A percentile compares a stretch with the other conserved stretches of the same genome.
These are phyloP conservation scores for Coptodon rendalli DNA, from an alignment of 2,113 vertebrate species.

Conservation along the genomic window DNA sequence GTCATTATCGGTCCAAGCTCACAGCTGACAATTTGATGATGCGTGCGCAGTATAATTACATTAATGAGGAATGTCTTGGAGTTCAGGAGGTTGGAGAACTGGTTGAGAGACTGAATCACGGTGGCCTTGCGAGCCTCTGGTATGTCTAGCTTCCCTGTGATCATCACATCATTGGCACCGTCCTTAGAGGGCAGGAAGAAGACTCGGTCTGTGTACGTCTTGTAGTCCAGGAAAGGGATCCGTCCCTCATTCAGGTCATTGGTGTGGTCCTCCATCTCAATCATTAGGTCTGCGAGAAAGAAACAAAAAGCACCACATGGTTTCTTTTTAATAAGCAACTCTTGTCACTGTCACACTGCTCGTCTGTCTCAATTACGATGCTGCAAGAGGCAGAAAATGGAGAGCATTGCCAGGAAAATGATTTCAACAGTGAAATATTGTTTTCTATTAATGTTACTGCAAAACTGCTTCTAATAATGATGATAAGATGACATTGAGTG, in stretches of 20 bases:
- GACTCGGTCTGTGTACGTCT: constrained; percentile 92
- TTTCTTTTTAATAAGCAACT: not conserved
- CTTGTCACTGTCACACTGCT: not conserved
- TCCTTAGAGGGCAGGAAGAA: constrained; percentile 97
- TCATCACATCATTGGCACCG: constrained; percentile 94
- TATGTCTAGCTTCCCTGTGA: constrained; percentile 91
- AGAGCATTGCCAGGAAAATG: not conserved
- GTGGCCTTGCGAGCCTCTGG: constrained; percentile 79
- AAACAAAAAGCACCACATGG: not conserved
- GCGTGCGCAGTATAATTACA: constrained; percentile 55
- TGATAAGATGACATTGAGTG: constrained; percentile 1
- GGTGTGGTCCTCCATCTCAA: constrained; percentile 98
- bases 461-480: constrained; percentile 17
- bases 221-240: constrained; percentile 93
- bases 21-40: not conserved
- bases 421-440: constrained; percentile 17
- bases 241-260: constrained; percentile 89
- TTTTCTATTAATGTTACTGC: constrained; percentile 17
- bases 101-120: constrained; percentile 85
- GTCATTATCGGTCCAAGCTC: not conserved
- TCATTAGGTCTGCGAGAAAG: constrained; percentile 85
- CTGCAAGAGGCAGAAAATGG: not conserved
- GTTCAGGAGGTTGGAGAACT: constrained; percentile 97
- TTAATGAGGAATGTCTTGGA: constrained; percentile 98
- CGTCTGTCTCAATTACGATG: constrained; percentile 9